Percentiles rank a stretch among this genome's conserved stretches.
Evolutionary conservation across 1,140 invertebrate genomes (phyloP).

Genomic region (Drosophila guanche): DNA sequence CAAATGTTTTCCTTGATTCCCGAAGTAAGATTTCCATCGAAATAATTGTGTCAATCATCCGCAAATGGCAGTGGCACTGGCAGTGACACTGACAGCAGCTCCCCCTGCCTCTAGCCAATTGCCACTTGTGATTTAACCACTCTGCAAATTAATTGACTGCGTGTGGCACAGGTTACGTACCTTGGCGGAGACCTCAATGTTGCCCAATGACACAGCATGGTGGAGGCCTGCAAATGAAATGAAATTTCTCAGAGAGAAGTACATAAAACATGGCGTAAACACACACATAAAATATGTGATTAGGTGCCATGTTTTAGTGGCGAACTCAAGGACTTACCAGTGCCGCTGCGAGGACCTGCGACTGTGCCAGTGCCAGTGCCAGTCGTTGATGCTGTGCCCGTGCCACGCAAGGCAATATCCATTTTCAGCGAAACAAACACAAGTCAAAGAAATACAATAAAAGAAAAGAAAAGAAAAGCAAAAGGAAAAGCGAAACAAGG

Average conservation of each 20-base stretch:
- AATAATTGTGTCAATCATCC: conserved; percentile 47
- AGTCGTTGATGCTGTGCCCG: conserved; percentile 40
- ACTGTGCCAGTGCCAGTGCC: conserved; percentile 52
- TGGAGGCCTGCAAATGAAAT: conserved; percentile 80
- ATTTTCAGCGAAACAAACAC: conserved; percentile 67
- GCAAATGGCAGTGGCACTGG: not conserved
- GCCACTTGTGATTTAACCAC: conserved; percentile 4
- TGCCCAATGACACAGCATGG: conserved; percentile 84
- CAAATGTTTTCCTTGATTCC: no score
- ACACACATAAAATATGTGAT: conserved; percentile 39
- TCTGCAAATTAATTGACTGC: not conserved
- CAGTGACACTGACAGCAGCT: conserved; percentile 1
- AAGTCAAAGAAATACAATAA: conserved; percentile 38
- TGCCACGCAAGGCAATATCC: conserved; percentile 72
- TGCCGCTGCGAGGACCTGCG: not conserved
- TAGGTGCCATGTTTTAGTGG: conserved; percentile 50
- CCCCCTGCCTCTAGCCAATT: conserved; percentile 21
- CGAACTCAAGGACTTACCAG: conserved; percentile 20
- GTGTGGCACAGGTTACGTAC: conserved; percentile 50
- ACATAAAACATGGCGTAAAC: conserved; percentile 22
- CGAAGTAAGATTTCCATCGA: conserved; percentile 3
- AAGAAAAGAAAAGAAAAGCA: conserved; percentile 44
- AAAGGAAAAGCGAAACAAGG: conserved; percentile 42
- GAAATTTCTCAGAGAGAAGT: conserved; percentile 6
- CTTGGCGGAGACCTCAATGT: conserved; percentile 83